Evolutionary conservation across 2,113 vertebrate species (phyloP), one percentile per base, ranked within the genome.

Genomic region (Cephalopterus ornatus): DNA sequence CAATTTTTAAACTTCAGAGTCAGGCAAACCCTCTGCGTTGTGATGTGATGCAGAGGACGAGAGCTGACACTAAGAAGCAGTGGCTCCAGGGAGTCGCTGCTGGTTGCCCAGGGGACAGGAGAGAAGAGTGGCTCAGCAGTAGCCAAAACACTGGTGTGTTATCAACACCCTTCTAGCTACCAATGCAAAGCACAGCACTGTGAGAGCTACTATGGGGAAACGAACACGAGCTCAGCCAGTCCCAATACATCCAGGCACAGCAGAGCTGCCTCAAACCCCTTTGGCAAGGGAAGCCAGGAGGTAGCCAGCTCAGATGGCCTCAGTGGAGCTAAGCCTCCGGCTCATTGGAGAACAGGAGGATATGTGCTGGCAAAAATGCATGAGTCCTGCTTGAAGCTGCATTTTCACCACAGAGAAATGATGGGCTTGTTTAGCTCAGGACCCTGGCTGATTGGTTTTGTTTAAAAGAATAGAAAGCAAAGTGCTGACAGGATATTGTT

Each of bases 401-500:
- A 8, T 85, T 95, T 97, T 92, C 76, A 78, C 37, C 49, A 61
- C 74, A 52, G 56, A 89, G 52, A 76, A 94, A 89, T 23, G 23
- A 68, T 79, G 86, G 71, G 41, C 63, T 41, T 4, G 1, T 89
- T 87, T 92, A 93, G 80, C 89, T 75, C 39, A 41, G 94, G 86
- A 93, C 55, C 66, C 37, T 63, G 17, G 47, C 81, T 95, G 86
- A 89, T 56, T 78, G 86, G 65, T 81, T 93, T 96, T 89, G 80
- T 92, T 87, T 87, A 65, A 86, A 85, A 63, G 30, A 33, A 50
- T 63, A 52, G 79, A 89, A 75, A 66, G n/a, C 12, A 22, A 85
- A 89, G 84, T 95, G 92, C 89, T 95, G 95, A 97, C 68, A 49
- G 74, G 87, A 58, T 92, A 94, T 85, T 92, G 85, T 94, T 89